Evolutionary conservation across 2,888 invertebrate genomes (phyloP), one percentile per base, ranked within the genome.

Genomic region (Lutraria lutraria): DNA sequence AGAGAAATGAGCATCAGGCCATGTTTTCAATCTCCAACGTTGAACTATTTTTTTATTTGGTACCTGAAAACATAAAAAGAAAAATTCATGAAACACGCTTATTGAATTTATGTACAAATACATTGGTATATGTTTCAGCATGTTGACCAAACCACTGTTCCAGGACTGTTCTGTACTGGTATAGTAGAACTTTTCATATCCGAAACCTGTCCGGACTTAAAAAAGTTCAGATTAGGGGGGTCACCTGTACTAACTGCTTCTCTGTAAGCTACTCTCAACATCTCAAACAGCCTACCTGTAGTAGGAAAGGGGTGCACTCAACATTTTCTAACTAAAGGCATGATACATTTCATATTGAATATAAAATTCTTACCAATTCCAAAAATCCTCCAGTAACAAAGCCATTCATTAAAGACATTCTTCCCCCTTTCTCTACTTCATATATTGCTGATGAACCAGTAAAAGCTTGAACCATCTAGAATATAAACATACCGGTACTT

Each of bases 1-100:
- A 0, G 99, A 99, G 97, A 97, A 98, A 97, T 99, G 99, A 63
- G 98, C 98, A 0, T 97, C 97, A 0, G 99, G 99, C 99, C 99
- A 99, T 91, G 98, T 98, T 97, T 99, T 99, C 96, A 98, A 98
- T 95, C 99, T 97, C 99, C 99, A 99, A 93, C 97, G 97, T 97
- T 99, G 98, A 0, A 98, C 97, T 87, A 99, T 98, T 97, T 98
- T 98, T 96, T 98, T 98, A 63, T 98, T 97, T 0, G 98, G 98
- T 10, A 98, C 96, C 97, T 97, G 94, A 21, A 94, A 93, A 85
- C 82, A 29, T 86, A 63, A 83, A n/a, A 52, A 52, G 1, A 68
- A 1, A 68, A 68, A 43, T 43, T 43, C 43, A 43, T 2, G 43
- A 43, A 43, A 43, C 2, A 43, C 8, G 8, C 43, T 43, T 8